These are phyloP conservation scores for Rotaria socialis DNA, from an alignment of 2,888 invertebrate species.

Conservation along the genomic window DNA sequence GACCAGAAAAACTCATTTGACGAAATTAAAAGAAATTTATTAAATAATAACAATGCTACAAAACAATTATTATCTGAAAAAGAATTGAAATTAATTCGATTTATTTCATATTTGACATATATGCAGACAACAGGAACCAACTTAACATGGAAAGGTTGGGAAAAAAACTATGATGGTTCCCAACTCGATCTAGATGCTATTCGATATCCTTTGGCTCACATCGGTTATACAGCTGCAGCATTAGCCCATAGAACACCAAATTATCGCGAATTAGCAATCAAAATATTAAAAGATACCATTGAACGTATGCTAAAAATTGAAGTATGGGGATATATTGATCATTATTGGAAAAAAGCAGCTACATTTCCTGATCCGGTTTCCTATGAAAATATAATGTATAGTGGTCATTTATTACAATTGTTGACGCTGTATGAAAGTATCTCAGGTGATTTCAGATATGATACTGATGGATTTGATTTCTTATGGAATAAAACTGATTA, in stretches of 20 bases:
- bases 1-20: no score
- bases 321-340: neutral
- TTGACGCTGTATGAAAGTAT: neutral
- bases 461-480: neutral
- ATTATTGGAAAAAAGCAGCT: neutral
- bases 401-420: neutral
- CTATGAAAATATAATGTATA: neutral
- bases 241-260: neutral
- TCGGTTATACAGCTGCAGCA: conserved; percentile 12
- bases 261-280: neutral
- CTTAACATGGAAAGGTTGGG: neutral
- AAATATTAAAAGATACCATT: neutral
- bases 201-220: neutral
- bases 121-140: neutral
- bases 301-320: neutral
- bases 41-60: no score
- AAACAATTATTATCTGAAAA: neutral
- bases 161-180: neutral
- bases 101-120: conserved; percentile 2
- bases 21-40: no score
- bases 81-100: neutral
- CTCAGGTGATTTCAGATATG: neutral
- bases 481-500: neutral
- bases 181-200: neutral
- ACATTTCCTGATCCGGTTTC: conserved; percentile 29